Percentiles rank a stretch among this genome's conserved stretches.
These are phyloP conservation scores for Tautogolabrus adspersus DNA, from an alignment of 2,113 vertebrate species.

Conservation along the genomic window DNA sequence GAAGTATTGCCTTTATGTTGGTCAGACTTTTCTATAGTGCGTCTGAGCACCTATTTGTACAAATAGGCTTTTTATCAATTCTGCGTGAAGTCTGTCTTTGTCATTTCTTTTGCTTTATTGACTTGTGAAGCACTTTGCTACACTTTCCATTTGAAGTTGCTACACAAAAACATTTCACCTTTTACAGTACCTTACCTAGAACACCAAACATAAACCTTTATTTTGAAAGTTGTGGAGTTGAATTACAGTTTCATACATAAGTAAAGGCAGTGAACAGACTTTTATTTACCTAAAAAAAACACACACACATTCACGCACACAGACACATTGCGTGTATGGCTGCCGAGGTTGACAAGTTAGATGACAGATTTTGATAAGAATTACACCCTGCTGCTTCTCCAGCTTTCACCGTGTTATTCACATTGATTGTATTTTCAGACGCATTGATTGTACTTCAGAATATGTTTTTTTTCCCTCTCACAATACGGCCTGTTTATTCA, in stretches of 20 bases:
- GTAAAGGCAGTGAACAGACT: constrained; percentile 13
- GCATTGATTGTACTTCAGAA: constrained; percentile 14
- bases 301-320: not conserved
- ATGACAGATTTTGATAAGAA: constrained; percentile 38
- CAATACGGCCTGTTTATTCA: constrained; percentile 5
- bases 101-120: constrained; percentile 33
- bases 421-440: constrained; percentile 36
- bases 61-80: constrained; percentile 25
- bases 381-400: constrained; percentile 18
- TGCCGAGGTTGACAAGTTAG: constrained; percentile 37
- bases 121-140: constrained; percentile 22
- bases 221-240: not conserved
- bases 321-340: not conserved
- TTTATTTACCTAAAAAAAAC: constrained; percentile 17
- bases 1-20: not conserved
- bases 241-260: constrained; percentile 14
- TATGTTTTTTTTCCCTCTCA: not conserved
- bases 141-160: not conserved
- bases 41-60: constrained; percentile 23
- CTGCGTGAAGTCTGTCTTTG: constrained; percentile 4
- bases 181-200: constrained; percentile 2
- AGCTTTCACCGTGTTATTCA: not conserved
- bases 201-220: constrained; percentile 11
- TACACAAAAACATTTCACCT: constrained; percentile 20
- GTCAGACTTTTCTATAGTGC: constrained; percentile 2